Percentiles rank a stretch among this genome's conserved stretches.
These are phyloP conservation scores for Pseudopodoces humilis DNA, from an alignment of 2,113 vertebrate genomes.

Conservation along the genomic window DNA sequence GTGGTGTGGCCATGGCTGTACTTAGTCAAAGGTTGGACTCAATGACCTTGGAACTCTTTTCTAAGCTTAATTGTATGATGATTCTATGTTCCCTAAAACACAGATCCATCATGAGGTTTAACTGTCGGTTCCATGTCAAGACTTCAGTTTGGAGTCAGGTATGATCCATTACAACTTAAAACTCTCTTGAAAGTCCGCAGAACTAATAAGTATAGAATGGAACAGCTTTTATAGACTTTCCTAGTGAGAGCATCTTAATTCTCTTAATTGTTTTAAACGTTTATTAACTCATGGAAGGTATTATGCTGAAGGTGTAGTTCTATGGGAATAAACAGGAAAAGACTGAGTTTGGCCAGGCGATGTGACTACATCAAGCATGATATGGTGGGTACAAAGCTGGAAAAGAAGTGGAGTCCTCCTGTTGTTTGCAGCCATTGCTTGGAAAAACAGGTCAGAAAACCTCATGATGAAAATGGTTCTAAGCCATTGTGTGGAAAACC, in stretches of 20 bases:
- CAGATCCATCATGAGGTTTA: not conserved
- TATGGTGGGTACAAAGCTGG: not conserved
- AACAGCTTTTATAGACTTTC: not conserved
- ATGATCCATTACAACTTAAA: not conserved
- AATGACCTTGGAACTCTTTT: not conserved
- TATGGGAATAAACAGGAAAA: not conserved
- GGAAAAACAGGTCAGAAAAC: not conserved
- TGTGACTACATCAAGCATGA: not conserved
- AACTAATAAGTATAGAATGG: not conserved
- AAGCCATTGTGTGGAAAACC: not conserved
- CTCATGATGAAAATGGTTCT: not conserved
- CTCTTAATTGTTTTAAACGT: not conserved
- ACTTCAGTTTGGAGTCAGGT: not conserved
- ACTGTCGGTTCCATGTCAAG: not conserved
- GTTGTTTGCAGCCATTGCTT: not conserved
- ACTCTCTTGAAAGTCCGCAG: not conserved
- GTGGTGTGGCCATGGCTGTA: not conserved
- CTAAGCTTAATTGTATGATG: too few relatives aligned
- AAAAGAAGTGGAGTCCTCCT: not conserved
- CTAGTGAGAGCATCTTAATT: not conserved
- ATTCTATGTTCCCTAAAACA: not conserved
- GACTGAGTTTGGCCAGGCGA: not conserved
- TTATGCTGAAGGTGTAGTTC: not conserved
- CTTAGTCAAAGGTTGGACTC: not conserved
- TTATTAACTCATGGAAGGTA: not conserved